Base-by-base conservation (phyloP, 1,140 invertebrate genomes). In the Acromyrmex heyeri region DNA sequence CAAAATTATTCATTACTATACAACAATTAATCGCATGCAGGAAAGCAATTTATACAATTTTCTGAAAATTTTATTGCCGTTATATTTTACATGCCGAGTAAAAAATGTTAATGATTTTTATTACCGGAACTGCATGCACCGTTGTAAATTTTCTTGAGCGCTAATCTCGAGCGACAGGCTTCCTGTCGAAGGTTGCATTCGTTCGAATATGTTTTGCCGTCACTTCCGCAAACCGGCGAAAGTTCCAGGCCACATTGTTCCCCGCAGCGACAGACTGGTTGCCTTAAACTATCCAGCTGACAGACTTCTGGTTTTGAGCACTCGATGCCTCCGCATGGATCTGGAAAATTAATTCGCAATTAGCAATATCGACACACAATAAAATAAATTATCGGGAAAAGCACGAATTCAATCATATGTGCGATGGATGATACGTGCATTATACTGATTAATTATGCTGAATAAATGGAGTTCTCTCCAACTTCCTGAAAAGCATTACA, bases 191-290 rank as follows among this genome's bases (percentile, higher is more conserved):
- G 96, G 86, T 96, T 96, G 94, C 98, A 99, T 92, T 98, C 97
- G 94, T 98, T 98, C 30, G 97, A 97, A 95, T 99, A 99, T 1
- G 98, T 98, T 95, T 97, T 97, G 38, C 97, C 97, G 92, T 98
- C 97, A 6, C 97, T 98, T 12, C 97, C 98, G 92, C 98, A 99
- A 50, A 99, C 97, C 0, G 98, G 98, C 2, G 96, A 96, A 92
- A 98, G 97, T 92, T 98, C 98, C 64, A 97, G 94, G n/a, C 96
- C 96, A 92, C 98, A 98, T 50, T 97, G 96, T 91, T 97, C 97
- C 14, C 97, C 97, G 92, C 98, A 98, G 30, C 96, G 96, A 94
- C 98, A 99, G 55, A 96, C 96, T 1, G 98, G 97, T 82, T 97
- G 96, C 21, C 98, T 96, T 55, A 96, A 96, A n/a, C 96, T 96